Evolutionary conservation across 2,888 invertebrate species (phyloP).

Genomic region (Ectropis crepuscularia): DNA sequence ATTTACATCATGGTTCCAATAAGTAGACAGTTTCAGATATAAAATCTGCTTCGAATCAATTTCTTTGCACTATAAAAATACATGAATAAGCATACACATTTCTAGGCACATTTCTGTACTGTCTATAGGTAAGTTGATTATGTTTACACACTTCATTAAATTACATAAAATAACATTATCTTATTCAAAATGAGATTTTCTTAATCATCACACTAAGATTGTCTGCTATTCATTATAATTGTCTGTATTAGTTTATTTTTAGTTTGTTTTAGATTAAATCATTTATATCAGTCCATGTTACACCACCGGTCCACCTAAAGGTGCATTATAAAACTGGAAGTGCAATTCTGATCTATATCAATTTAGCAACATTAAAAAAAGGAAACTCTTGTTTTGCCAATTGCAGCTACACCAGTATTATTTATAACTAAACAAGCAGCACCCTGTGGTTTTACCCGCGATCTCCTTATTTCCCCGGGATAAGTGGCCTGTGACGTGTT

Average conservation of each 20-base stretch:
- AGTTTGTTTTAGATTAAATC: neutral
- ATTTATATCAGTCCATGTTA: too few relatives aligned
- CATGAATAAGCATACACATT: slow-evolving; percentile 74
- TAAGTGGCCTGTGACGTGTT: too few relatives aligned
- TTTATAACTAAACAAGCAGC: too few relatives aligned
- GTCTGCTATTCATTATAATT: slow-evolving; percentile 1
- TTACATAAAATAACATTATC: slow-evolving; percentile 65
- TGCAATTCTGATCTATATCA: too few relatives aligned
- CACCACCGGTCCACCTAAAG: too few relatives aligned
- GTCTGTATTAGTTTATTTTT: slow-evolving; percentile 12
- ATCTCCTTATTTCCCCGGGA: too few relatives aligned
- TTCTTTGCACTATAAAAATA: slow-evolving; percentile 82
- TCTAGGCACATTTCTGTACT: slow-evolving; percentile 83
- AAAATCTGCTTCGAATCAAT: slow-evolving; percentile 70
- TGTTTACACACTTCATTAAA: slow-evolving; percentile 74
- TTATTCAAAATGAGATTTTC: slow-evolving; percentile 51
- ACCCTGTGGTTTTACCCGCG: too few relatives aligned
- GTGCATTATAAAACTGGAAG: too few relatives aligned
- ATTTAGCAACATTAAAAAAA: too few relatives aligned
- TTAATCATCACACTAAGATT: slow-evolving; percentile 33
- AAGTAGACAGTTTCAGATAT: slow-evolving; percentile 22
- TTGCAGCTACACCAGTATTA: too few relatives aligned
- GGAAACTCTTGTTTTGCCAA: too few relatives aligned
- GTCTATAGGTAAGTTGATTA: slow-evolving; percentile 68
- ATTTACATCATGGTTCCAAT: slow-evolving; percentile 9